Base-by-base conservation (phyloP, 2,113 vertebrate species). In the Todiramphus saurophagus region DNA sequence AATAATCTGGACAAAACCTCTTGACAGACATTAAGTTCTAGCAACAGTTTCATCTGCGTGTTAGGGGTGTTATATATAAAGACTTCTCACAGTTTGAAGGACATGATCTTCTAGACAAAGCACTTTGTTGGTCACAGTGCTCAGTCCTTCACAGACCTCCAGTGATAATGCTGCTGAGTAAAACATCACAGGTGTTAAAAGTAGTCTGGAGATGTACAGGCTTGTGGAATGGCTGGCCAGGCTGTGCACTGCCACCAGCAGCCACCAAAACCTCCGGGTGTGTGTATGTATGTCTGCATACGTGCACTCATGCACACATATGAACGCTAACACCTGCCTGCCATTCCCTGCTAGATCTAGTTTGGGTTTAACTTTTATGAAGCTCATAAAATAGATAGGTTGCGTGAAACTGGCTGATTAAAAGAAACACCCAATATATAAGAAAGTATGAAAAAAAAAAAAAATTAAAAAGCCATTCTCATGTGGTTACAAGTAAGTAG, bases 181-280 rank as follows among this genome's bases (percentile, higher is more conserved):
- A 24, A 33, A 18, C 25, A 35, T 10, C 44, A 4, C 6, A 11
- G 31, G n/a, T 7, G 18, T 16, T 43, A 8, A 1, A 8, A 37
- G 5, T 1, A 19, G 13, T 0, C 9, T 9, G 18, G 51, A 64
- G 41, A 12, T 1, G 35, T 4, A 21, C 31, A 7, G 31, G 31
- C 67, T 37, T 0, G 0, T 3, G 0, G 7, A 48, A 8, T 0
- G 7, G 41, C 55, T 23, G 73, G 44, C 37, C 28, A 13, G 43
- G n/a, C 9, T 5, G 12, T 9, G 13, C 1, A 1, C 27, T 33
- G 37, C 3, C 60, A 21, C 8, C 87, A 68, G 19, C 20, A 7
- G 46, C 76, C 24, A 4, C 55, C 69, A 20, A 41, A 43, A 37
- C 5, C 31, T 3, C 16, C 1, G 9, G 1, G 3, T 8, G n/a